Evolutionary conservation across 2,888 invertebrate genomes (phyloP).

Genomic region (Anthophora plumipes): DNA sequence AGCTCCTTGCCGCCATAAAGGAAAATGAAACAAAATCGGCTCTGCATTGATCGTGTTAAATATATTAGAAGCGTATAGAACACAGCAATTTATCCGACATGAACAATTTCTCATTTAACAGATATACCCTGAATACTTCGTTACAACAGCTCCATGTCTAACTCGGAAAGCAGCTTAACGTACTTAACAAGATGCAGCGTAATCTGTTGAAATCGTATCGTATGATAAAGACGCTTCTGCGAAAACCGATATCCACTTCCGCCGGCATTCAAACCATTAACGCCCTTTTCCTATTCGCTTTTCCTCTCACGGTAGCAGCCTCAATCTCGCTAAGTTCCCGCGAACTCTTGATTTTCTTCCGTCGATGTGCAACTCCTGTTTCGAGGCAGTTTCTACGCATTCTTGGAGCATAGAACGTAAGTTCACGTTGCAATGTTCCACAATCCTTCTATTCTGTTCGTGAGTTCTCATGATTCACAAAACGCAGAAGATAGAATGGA

Average conservation of each 20-base stretch:
- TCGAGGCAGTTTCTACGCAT: neutral
- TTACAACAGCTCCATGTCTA: neutral
- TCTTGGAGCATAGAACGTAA: neutral
- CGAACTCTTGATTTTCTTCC: conserved; percentile 3
- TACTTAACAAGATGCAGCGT: conserved; percentile 9
- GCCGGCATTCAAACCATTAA: conserved; percentile 28
- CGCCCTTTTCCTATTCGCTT: neutral
- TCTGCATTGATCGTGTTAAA: no score
- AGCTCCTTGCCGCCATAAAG: no score
- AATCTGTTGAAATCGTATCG: conserved; percentile 38
- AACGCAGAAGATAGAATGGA: neutral
- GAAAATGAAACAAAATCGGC: no score
- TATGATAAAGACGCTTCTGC: conserved; percentile 38
- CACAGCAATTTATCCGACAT: neutral
- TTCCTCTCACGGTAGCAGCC: neutral
- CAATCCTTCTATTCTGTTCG: neutral
- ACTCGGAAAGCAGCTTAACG: neutral
- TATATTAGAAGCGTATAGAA: neutral
- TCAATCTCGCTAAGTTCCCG: neutral
- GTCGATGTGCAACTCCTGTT: neutral
- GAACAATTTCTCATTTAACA: neutral
- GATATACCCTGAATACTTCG: neutral
- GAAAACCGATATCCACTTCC: conserved; percentile 23
- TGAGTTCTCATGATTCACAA: neutral
- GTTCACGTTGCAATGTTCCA: neutral